phyloP scores from a whole-genome alignment of 1,140 invertebrate species.

The Kradibia gibbosae region DNA sequence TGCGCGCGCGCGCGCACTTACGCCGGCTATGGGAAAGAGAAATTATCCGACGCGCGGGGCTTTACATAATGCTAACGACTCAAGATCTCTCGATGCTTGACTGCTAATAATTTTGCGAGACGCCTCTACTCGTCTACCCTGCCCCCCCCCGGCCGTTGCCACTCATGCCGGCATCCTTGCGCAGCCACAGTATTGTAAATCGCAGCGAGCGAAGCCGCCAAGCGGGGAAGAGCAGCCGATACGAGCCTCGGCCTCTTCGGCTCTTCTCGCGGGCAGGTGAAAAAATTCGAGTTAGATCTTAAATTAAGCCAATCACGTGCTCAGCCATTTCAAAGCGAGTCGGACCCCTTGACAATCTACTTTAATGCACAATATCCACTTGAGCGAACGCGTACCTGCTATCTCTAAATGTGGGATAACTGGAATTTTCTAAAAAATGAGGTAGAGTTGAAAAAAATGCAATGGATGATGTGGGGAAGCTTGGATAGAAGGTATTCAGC shows the following conservation, averaged over 20 bases:
- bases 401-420: too few species aligned
- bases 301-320: too few species aligned
- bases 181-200: not conserved
- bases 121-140: not conserved
- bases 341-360: too few species aligned
- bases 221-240: not conserved
- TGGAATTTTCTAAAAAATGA: too few species aligned
- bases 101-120: not conserved
- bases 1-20: not conserved
- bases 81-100: not conserved
- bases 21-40: not conserved
- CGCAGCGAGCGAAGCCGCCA: not conserved
- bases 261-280: too few species aligned
- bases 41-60: constrained; percentile 22
- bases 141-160: too few species aligned
- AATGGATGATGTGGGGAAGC: not conserved
- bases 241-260: too few species aligned
- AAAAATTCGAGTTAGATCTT: too few species aligned
- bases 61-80: constrained; percentile 22
- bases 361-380: too few species aligned
- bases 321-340: too few species aligned
- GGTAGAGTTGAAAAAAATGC: not conserved
- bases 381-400: too few species aligned
- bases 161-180: too few species aligned
- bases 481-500: not conserved